These are phyloP conservation scores for Dryobates pubescens DNA, from an alignment of 2,797 vertebrate genomes.

Conservation along the genomic window DNA sequence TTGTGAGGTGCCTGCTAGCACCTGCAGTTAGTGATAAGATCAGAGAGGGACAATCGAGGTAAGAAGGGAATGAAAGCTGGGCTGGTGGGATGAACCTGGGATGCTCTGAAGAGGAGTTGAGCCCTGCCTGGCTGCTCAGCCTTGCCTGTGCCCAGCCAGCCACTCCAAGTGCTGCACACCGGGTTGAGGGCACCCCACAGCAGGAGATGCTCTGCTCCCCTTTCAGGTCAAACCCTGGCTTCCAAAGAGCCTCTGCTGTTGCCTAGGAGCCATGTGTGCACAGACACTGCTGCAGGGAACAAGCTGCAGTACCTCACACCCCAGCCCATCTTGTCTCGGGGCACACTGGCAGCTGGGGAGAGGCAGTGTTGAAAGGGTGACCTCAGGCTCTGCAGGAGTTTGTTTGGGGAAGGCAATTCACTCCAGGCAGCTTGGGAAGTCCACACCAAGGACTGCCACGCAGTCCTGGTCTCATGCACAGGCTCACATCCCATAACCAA, in stretches of 20 bases:
- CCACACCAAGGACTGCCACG: accelerated
- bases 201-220: background rate
- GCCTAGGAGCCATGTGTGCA: background rate
- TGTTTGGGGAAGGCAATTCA: accelerated
- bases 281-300: background rate
- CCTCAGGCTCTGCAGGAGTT: background rate
- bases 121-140: background rate
- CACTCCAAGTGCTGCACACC: background rate
- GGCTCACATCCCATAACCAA: background rate
- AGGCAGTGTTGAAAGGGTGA: background rate
- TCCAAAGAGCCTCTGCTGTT: background rate
- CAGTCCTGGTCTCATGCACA: background rate
- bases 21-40: accelerated
- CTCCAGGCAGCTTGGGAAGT: background rate
- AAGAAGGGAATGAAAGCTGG: accelerated
- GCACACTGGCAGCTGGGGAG: background rate
- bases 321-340: background rate
- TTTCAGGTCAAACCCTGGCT: background rate
- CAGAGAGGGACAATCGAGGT: background rate
- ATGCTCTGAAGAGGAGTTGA: background rate
- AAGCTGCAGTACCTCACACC: background rate
- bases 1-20: background rate
- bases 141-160: background rate
- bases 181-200: background rate
- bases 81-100: accelerated